Base-by-base conservation (phyloP, 2,888 invertebrate species). In the Erebia palarica region DNA sequence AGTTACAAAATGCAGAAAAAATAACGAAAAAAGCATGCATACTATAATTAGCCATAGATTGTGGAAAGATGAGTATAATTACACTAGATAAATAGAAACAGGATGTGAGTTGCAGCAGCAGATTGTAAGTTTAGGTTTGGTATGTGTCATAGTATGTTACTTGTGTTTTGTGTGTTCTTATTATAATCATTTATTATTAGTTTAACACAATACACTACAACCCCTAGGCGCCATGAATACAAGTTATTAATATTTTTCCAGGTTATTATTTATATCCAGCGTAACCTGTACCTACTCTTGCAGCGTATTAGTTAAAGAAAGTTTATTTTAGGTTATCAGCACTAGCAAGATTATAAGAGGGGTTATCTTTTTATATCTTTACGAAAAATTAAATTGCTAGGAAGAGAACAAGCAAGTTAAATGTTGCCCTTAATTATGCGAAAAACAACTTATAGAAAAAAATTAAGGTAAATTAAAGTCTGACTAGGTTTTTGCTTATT, bases 331-430 rank as follows among this genome's bases (percentile, higher is more conserved):
- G 14, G 65, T 67, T 59, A 68, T 65, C 65, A 73, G 68, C 65
- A 59, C 70, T 73, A 70, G 73, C 73, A 36, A 55, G 11, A 70
- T 21, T 36, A 7, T 27, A 14, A 65, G 49, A 64, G 53, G 57
- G 55, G 44, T 65, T 53, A 61, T 51, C 60, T 47, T 27, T 59
- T 18, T 49, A 16, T 47, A 60, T 60, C 42, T 16, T 55, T 60
- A 44, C 21, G 47, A 69, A 60, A 66, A 16, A 49, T 65, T 18
- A 13, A 51, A 58, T 51, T 66, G 60, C 65, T 59, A 68, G 55
- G 69, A 74, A 71, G 71, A 72, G 66, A 70, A 47, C 59, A 70
- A 72, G 74, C 74, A 44, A 58, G 61, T 63, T 69, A 16, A 66
- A 49, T 51, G 18, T 36, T 16, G 65, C 65, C 66, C 58, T 69